Conservation (phyloP, 2,113 vertebrate species). For the Cynocephalus volans region DNA sequence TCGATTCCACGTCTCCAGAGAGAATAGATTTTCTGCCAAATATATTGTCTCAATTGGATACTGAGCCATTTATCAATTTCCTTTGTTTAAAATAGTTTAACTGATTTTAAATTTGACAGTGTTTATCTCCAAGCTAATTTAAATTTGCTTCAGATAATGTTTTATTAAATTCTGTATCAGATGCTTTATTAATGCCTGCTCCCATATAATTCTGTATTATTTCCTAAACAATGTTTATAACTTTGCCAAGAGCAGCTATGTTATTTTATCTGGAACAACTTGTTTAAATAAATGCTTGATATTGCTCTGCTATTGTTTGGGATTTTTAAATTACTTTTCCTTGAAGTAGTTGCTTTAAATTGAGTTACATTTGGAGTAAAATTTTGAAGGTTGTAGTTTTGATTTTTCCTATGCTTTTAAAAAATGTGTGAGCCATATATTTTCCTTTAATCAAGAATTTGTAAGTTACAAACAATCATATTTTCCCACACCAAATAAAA, state of each 20-base stretch:
- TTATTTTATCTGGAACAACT: constrained; percentile 64
- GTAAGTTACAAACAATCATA: background rate
- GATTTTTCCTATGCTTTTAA: constrained; percentile 32
- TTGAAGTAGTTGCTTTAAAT: constrained; percentile 65
- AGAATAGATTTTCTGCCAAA: constrained; percentile 75
- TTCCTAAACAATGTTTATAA: constrained; percentile 59
- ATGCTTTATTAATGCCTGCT: constrained; percentile 44
- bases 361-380: constrained; percentile 22
- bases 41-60: constrained; percentile 71
- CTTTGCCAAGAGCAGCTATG: constrained; percentile 42
- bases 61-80: constrained; percentile 75
- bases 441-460: constrained; percentile 48
- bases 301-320: constrained; percentile 27
- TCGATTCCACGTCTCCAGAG: constrained; percentile 74
- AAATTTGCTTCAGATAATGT: constrained; percentile 71
- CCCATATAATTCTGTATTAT: constrained; percentile 59
- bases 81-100: constrained; percentile 78
- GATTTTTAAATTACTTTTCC: constrained; percentile 66
- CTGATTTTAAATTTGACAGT: constrained; percentile 70
- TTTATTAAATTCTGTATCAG: constrained; percentile 65
- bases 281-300: constrained; percentile 68
- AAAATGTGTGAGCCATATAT: background rate
- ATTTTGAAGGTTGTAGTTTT: constrained; percentile 52
- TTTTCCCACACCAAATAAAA: constrained; percentile 50
- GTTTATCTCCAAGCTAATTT: constrained; percentile 79